Conservation (phyloP, 2,113 vertebrate species). For the Morone chrysops region DNA sequence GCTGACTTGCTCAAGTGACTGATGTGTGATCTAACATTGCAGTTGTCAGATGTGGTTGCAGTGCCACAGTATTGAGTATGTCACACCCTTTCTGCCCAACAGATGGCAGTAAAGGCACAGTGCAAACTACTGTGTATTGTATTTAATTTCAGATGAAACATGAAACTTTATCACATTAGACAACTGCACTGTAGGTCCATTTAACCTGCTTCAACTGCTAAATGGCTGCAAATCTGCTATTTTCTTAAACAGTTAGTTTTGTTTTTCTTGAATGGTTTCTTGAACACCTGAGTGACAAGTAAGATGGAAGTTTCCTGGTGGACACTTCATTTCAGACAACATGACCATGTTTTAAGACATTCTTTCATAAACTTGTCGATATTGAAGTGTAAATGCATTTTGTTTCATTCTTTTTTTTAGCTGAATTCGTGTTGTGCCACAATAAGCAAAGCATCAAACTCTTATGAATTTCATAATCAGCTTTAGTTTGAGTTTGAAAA, state of each 20-base stretch:
- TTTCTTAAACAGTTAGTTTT: slow-evolving; percentile 7
- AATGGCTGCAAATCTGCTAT: slow-evolving; percentile 36
- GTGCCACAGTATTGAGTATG: not conserved
- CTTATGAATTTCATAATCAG: not conserved
- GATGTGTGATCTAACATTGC: slow-evolving; percentile 56
- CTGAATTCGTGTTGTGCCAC: no score
- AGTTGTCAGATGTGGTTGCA: slow-evolving; percentile 44
- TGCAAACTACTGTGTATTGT: not conserved
- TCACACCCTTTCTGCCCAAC: slow-evolving; percentile 20
- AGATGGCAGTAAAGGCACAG: slow-evolving; percentile 56
- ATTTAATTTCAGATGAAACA: not conserved
- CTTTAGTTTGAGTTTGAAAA: not conserved
- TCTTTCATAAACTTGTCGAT: not conserved
- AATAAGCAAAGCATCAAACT: not conserved
- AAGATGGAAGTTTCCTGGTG: slow-evolving; percentile 10
- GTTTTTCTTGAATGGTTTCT: not conserved
- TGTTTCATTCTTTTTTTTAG: not conserved
- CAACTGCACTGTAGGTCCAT: slow-evolving; percentile 69
- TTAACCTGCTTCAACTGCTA: slow-evolving; percentile 37
- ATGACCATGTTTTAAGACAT: slow-evolving; percentile 31
- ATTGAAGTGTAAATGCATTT: not conserved
- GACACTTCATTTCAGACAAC: slow-evolving; percentile 38
- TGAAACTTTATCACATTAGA: not conserved
- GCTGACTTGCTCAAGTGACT: slow-evolving; percentile 30
- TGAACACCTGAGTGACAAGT: not conserved